phyloP scores from a whole-genome alignment of 2,113 vertebrate genomes.

The Isurus oxyrinchus region DNA sequence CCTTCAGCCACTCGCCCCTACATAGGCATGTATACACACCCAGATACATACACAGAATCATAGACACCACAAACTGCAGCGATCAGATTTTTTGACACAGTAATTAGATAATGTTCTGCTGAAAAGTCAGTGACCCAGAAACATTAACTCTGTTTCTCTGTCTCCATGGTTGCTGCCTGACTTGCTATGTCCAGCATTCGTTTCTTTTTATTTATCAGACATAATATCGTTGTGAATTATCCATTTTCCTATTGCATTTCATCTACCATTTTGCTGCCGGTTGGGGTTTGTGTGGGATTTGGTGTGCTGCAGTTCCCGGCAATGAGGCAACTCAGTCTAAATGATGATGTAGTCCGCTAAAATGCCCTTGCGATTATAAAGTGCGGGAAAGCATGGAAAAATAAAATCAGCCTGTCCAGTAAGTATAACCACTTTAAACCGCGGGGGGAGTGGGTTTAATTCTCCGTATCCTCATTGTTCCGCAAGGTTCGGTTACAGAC shows the following conservation, averaged over 20 bases:
- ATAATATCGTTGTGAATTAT: neutral
- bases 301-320: neutral
- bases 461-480: neutral
- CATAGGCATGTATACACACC: neutral
- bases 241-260: neutral
- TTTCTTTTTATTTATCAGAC: neutral
- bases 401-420: neutral
- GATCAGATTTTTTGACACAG: neutral
- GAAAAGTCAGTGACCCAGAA: neutral
- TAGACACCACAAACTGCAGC: too few species aligned
- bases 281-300: neutral
- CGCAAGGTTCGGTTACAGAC: conserved; percentile 35
- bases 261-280: neutral
- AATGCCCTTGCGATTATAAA: neutral
- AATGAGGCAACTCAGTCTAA: neutral
- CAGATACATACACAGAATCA: neutral
- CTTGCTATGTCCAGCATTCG: neutral
- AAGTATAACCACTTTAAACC: neutral
- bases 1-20: neutral
- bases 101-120: neutral
- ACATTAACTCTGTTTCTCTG: neutral
- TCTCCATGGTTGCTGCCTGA: neutral
- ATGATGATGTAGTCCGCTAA: neutral
- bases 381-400: neutral
- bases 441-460: neutral